Base-by-base conservation (phyloP, 2,888 invertebrate species). In the Amblyjoppa proteus region DNA sequence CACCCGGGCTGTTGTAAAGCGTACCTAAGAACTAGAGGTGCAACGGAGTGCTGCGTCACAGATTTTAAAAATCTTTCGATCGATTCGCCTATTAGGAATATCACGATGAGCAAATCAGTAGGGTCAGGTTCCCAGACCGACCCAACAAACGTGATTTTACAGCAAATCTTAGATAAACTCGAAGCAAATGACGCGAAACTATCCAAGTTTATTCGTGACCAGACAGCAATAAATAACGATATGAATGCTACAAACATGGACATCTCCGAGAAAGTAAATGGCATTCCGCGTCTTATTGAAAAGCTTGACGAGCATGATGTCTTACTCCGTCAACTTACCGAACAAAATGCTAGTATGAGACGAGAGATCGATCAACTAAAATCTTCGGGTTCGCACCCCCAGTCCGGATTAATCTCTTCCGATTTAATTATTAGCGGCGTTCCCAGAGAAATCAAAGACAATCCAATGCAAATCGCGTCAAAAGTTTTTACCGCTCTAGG, bases 221-320 rank as follows among this genome's bases (percentile, higher is more conserved):
- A 64, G 34, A 34, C 64, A 4, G 64, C 13, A 34, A 20, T 20
- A 20, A 20, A 20, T 20, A 20, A 20, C 20, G 20, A 20, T 20
- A 20, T 20, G 20, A 20, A 20, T 20, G 20, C 20, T 20, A 20
- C 20, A 20, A 20, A 0, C 20, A 20, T 20, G 20, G 20, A 20
- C 20, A 20, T 20, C 20, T 20, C 64, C 3, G 64, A 64, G 16
- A 64, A 64, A 13, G 64, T 64, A 5, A 31, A 13, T 5, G 31
- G 34, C 3, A 11, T 34, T 3, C 64, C 64, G 3, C 1, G 3
- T 11, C 13, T 66, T 1, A n/a, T 66, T 3, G 3, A 38, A n/a
- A 66, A 34, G n/a, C 16, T 66, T 16, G 38, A 66, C 13, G 38
- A 38, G 38, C 66, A 66, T n/a, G 66, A 66, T 38, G 38, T n/a